A percentile compares a stretch with the other conserved stretches of the same genome.
These are phyloP conservation scores for Pseudopleuronectes americanus DNA, from an alignment of 2,797 vertebrate species.

Conservation along the genomic window DNA sequence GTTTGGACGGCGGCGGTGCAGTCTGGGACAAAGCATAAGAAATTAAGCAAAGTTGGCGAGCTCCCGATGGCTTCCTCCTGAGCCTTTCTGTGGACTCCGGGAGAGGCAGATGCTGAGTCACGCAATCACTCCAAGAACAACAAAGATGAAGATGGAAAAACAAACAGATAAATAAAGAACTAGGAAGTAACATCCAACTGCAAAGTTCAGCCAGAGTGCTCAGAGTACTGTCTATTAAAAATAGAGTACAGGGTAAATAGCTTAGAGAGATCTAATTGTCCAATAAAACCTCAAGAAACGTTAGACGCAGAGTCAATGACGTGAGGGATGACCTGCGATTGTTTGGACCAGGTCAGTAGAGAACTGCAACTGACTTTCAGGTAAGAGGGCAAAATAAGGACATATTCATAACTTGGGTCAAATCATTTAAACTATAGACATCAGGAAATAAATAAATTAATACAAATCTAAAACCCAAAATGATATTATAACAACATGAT, in stretches of 20 bases:
- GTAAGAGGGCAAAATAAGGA: neutral
- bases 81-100: constrained; percentile 17
- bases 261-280: neutral
- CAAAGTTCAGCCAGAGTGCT: constrained; percentile 21
- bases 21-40: constrained; percentile 17
- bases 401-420: neutral
- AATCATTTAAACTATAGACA: too few relatives aligned
- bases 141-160: neutral
- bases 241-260: neutral
- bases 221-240: constrained; percentile 7
- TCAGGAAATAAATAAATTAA: too few relatives aligned
- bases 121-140: constrained; percentile 5
- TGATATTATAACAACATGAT: too few relatives aligned
- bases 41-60: neutral
- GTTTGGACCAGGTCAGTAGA: neutral
- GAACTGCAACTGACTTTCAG: neutral
- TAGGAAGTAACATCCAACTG: neutral
- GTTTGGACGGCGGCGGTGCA: constrained; percentile 15
- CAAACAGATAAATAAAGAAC: neutral
- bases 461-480: too few relatives aligned
- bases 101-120: constrained; percentile 11
- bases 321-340: neutral
- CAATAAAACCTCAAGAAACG: too few relatives aligned
- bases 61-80: neutral
- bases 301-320: neutral